Percentiles rank a stretch among this genome's conserved stretches.
phyloP scores from a whole-genome alignment of 2,113 vertebrate species.

The Phasianus colchicus region DNA sequence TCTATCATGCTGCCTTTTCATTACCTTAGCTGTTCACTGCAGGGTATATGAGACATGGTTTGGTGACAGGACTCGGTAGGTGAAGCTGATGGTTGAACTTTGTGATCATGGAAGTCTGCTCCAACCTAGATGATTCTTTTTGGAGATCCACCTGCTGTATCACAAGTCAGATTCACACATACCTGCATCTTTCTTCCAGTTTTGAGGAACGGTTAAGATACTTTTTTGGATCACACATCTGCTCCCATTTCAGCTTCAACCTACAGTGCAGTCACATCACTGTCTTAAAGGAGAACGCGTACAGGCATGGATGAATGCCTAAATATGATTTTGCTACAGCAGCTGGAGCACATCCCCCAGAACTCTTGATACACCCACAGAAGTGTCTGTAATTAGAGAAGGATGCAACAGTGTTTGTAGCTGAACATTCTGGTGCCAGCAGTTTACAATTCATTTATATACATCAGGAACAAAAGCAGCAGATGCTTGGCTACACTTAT shows the following conservation, averaged over 20 bases:
- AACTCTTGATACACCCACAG: conserved; percentile 47
- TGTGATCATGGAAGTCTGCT: not conserved
- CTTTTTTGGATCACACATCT: not conserved
- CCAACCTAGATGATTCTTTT: not conserved
- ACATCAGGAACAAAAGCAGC: conserved; percentile 65
- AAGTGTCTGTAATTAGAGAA: conserved; percentile 60
- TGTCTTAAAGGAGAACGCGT: not conserved
- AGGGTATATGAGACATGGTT: not conserved
- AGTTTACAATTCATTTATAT: conserved; percentile 45
- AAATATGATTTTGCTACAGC: conserved; percentile 17
- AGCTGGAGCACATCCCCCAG: conserved; percentile 50
- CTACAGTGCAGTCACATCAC: not conserved
- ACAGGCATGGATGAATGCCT: not conserved
- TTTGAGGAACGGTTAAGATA: not conserved
- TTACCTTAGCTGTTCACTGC: not conserved
- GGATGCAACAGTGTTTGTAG: conserved; percentile 29
- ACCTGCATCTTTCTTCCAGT: not conserved
- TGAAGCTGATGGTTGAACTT: not conserved
- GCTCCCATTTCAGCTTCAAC: not conserved
- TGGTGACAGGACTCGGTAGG: not conserved
- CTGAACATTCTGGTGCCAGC: conserved; percentile 47
- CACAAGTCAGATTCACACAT: not conserved
- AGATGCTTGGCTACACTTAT: conserved; percentile 49
- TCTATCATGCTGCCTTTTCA: not conserved
- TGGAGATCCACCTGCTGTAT: not conserved